Conservation (phyloP, 2,888 invertebrate genomes). For the Schizotus pectinicornis region DNA sequence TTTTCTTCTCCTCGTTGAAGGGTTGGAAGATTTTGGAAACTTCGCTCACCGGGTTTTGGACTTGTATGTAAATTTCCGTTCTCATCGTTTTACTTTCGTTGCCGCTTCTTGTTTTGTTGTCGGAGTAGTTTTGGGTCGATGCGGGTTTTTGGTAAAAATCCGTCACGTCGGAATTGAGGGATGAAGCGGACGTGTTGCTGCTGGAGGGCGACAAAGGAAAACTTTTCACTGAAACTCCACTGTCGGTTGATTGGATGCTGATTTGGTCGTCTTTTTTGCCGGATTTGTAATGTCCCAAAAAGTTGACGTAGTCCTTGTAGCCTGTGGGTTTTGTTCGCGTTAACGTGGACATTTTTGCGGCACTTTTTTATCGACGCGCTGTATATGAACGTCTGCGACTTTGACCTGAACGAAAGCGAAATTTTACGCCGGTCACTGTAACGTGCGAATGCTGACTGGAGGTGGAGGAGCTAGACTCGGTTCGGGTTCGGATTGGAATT, state of each 20-base stretch:
- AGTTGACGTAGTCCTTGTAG: conserved; percentile 52
- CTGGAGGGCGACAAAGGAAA: conserved; percentile 36
- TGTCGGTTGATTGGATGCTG: conserved; percentile 40
- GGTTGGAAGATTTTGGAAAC: conserved; percentile 30
- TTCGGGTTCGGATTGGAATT: conserved; percentile 22
- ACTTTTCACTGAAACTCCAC: conserved; percentile 35
- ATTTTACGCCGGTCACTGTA: conserved; percentile 11
- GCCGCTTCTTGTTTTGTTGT: conserved; percentile 26
- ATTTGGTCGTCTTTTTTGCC: conserved; percentile 42
- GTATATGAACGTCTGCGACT: neutral
- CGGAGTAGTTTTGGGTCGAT: conserved; percentile 39
- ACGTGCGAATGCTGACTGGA: conserved; percentile 16
- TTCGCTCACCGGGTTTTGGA: conserved; percentile 34
- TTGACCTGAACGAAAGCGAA: conserved; percentile 21
- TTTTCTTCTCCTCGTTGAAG: conserved; percentile 5
- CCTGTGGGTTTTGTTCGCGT: conserved; percentile 15
- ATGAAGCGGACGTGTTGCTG: conserved; percentile 10
- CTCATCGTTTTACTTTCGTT: conserved; percentile 38
- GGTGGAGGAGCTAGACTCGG: conserved; percentile 5
- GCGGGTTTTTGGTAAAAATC: conserved; percentile 40
- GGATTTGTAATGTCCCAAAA: conserved; percentile 48
- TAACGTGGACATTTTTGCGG: conserved; percentile 6
- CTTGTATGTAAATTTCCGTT: conserved; percentile 50
- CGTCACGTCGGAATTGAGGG: conserved; percentile 37
- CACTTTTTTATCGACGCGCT: conserved; percentile 4